Conservation (phyloP, 1,140 invertebrate genomes). For the Phthorimaea operculella region DNA sequence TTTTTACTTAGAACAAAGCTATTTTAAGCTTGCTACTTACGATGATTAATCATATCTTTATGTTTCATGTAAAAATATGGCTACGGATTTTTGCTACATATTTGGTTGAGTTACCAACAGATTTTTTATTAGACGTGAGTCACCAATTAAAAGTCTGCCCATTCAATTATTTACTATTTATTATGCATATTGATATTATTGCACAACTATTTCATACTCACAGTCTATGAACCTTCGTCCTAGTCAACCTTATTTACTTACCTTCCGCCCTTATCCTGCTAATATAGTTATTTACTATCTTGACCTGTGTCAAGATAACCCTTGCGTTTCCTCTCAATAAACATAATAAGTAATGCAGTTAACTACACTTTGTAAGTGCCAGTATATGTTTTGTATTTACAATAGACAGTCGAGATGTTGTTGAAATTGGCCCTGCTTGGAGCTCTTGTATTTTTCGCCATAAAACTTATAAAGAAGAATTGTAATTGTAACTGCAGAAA, state of each 20-base stretch:
- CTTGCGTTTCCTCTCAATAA: background rate
- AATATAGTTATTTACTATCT: background rate
- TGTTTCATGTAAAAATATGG: no score
- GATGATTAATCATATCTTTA: no score
- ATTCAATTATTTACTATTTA: no score
- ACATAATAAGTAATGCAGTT: no score
- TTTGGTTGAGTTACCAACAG: no score
- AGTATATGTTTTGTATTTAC: background rate
- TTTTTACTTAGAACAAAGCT: no score
- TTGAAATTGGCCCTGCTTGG: constrained; percentile 50
- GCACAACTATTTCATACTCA: no score
- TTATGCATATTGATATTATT: no score
- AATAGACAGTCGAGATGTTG: constrained; percentile 30
- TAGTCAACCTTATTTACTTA: background rate
- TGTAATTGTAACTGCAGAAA: constrained; percentile 37
- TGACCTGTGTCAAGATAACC: background rate
- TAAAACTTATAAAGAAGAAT: constrained; percentile 40
- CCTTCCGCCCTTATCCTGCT: background rate
- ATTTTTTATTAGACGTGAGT: no score
- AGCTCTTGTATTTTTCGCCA: constrained; percentile 47
- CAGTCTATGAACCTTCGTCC: background rate
- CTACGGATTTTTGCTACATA: no score
- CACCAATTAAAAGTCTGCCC: no score
- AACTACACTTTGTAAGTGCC: background rate
- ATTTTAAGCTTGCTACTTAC: no score